Base-by-base conservation (phyloP, 2,797 vertebrate species). In the Pantherophis alleghaniensis region DNA sequence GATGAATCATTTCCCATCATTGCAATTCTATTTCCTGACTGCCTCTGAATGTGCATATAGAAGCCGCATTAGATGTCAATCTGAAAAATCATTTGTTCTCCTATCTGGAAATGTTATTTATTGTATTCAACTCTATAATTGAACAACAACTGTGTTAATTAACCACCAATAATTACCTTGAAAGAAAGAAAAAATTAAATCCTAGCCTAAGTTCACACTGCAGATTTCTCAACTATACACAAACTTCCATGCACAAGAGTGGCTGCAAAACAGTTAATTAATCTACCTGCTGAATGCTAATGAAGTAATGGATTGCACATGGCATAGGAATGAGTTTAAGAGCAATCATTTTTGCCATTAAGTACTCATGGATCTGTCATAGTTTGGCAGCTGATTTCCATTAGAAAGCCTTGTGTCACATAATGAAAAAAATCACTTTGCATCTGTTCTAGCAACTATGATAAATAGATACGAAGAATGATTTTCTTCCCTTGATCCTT, bases 371-470 rank as follows among this genome's bases (percentile, higher is more conserved):
- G 55, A 83, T 83, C 79, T 92, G 87, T 92, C 92, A 69, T 47
- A 92, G 93, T 60, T 89, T 87, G 92, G 87, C 92, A 94, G 32
- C 87, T 93, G 96, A 93, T 87, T 86, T 87, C 90, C 96, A 95
- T 93, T 93, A 93, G 95, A 95, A 95, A 96, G 89, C n/a, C 91
- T 94, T 95, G 93, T 94, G 93, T 91, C 92, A 94, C 94, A 42
- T n/a, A 93, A 94, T 28, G 22, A 6, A 4, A 83, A 95, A 96
- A 93, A 92, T 92, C 90, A 90, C 93, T 94, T 95, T 94, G 42
- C 79, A 28, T 26, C 86, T 87, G 24, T 93, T 94, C 92, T 61
- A 92, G 93, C 94, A 94, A 94, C 94, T 94, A 93, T 12, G 94
- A 94, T 95, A 96, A 96, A 96, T 93, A 95, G 79, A 47, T 83